These are phyloP conservation scores for Mnemiopsis leidyi DNA, from an alignment of 37 sponge, comb jelly and placozoan species.

Conservation along the genomic window DNA sequence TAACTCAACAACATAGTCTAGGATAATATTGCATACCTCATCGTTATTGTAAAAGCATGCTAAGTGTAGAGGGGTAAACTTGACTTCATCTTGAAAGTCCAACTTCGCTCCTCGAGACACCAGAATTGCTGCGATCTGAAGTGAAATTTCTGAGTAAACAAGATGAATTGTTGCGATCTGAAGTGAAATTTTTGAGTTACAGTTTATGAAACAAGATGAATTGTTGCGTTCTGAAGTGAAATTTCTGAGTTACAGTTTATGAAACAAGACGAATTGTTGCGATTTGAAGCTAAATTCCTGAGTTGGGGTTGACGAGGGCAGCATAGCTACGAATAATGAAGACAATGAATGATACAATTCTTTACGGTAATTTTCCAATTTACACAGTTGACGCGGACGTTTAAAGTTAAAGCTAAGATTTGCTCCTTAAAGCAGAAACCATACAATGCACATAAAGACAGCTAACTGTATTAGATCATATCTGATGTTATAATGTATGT, in stretches of 20 bases:
- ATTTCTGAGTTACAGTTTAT: background rate
- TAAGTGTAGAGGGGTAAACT: conserved; percentile 28
- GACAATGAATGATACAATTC: too few relatives aligned
- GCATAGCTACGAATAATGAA: too few relatives aligned
- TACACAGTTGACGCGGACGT: too few relatives aligned
- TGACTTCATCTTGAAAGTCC: conserved; percentile 41
- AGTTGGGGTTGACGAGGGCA: too few relatives aligned
- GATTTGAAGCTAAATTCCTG: background rate
- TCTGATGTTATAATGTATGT: too few relatives aligned
- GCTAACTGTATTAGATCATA: too few relatives aligned
- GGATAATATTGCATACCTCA: background rate
- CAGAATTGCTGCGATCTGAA: conserved; percentile 9
- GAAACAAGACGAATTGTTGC: background rate
- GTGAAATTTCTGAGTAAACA: background rate
- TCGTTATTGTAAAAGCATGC: conserved; percentile 38
- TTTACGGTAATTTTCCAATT: too few relatives aligned
- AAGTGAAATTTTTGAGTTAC: background rate
- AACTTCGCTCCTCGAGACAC: background rate
- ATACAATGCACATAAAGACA: too few relatives aligned
- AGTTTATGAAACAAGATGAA: too few relatives aligned
- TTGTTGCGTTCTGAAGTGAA: background rate
- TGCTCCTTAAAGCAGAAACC: too few relatives aligned
- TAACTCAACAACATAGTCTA: too few relatives aligned
- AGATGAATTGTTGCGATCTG: conserved; percentile 11
- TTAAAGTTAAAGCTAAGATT: too few relatives aligned